Evolutionary conservation across 2,113 vertebrate genomes (phyloP), one percentile per base, ranked within the genome.

Genomic region (Gopherus flavomarginatus): DNA sequence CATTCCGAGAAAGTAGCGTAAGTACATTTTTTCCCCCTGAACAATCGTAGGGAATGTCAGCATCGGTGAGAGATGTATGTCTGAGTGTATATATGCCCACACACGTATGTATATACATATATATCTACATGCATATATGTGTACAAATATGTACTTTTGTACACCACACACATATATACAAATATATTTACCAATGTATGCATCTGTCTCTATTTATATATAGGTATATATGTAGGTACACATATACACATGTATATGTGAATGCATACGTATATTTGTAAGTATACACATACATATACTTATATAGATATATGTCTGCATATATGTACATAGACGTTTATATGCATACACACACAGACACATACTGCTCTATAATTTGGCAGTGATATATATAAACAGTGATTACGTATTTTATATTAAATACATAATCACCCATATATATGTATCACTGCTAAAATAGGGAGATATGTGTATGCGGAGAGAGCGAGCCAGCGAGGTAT

Each of bases 1-100:
- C 96, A 16, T 94, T 95, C 96, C 96, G 96, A 79, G 91, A 96
- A 95, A 96, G 94, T 72, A 96, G 96, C 96, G 93, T 95, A 96
- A 97, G 96, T 88, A 87, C 89, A 35, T 93, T 95, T 95, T 95
- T 95, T 93, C 91, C 47, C 47, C 47, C 93, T 96, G 96, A 96
- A 77, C 96, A 65, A 35, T 65, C 31, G 14, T n/a, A n/a, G 29
- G 31, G 95, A 94, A 17, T 96, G 96, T 94, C 96, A 95, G 92
- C 96, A 96, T 96, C 93, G 91, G 35, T 5, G 65, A 22, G 31
- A 65, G 62, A 16, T 29, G 38, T 42, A 5, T 24, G 35, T 72
- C 4, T 72, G 35, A 24, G n/a, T 21, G 21, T 16, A 62, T 11
- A 29, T 16, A 5, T 52, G 12, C 42, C 26, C 12, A 16, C 75